Evolutionary conservation across 2,797 vertebrate species (phyloP), one percentile per base, ranked within the genome.

Genomic region (Hoplostethus mediterraneus): DNA sequence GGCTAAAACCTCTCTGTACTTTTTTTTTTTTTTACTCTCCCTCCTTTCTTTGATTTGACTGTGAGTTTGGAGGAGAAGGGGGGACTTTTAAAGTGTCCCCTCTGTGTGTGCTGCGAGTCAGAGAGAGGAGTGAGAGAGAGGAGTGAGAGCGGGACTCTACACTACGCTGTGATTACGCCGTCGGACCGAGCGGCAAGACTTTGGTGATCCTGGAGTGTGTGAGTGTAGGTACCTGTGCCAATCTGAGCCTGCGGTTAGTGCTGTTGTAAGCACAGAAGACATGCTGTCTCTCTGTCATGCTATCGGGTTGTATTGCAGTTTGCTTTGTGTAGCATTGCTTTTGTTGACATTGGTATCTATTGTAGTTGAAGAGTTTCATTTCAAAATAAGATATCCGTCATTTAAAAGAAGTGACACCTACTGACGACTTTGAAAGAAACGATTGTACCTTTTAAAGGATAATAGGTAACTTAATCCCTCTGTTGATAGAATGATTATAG

Each of bases 41-140:
- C 84, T 90, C 90, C 79, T 82, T 57, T 77, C 86, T 93, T 89
- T 93, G 89, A 89, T 92, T 92, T 87, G 86, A 91, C 89, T 81
- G 74, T 7, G 81, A 89, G 87, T 82, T 86, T 87, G 82, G 88
- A 82, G 75, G 82, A 80, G 78, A 81, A 86, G 84, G 90, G 82
- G 73, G 68, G 76, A 73, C 75, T 85, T 91, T 93, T 90, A 85
- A 94, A 91, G 85, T 85, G 67, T 81, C 40, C 77, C 68, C 65
- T 75, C 68, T 72, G 52, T 79, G n/a, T 44, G 17, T 65, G 60
- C 71, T 71, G 53, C 78, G 17, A 56, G 45, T 28, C 28, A 79
- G 52, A 78, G 59, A 75, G 75, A 67, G 53, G 75, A 73, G 69
- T 71, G 48, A 71, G 74, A 76, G 58, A 76, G 69, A 80, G 76